Evolutionary conservation across 2,888 invertebrate genomes (phyloP).

Genomic region (Cantharis rustica): DNA sequence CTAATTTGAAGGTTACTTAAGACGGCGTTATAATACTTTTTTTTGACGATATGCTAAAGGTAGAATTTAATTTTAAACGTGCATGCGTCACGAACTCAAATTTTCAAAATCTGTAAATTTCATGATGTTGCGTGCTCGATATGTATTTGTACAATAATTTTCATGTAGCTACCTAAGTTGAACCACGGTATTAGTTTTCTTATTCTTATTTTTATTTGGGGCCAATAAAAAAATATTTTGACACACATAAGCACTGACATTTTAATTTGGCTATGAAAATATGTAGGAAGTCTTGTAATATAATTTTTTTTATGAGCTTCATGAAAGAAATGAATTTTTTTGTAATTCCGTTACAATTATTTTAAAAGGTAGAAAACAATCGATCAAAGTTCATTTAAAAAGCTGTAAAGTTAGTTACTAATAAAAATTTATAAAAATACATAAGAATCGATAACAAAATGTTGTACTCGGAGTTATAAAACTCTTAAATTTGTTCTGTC

Average conservation of each 20-base stretch:
- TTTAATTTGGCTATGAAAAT: neutral
- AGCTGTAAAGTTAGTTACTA: too few species aligned
- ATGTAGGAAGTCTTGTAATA: too few species aligned
- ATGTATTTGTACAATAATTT: slow-evolving; percentile 27
- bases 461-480: neutral
- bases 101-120: slow-evolving; percentile 34
- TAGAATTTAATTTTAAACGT: slow-evolving; percentile 27
- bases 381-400: neutral
- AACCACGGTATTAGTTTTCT: slow-evolving; percentile 8
- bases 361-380: neutral
- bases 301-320: too few species aligned
- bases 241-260: neutral
- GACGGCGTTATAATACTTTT: neutral
- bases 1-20: neutral
- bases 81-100: slow-evolving; percentile 39
- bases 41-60: slow-evolving; percentile 40
- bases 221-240: neutral
- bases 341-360: neutral
- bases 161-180: slow-evolving; percentile 12
- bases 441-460: neutral
- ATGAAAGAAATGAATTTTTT: too few species aligned
- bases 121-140: slow-evolving; percentile 40
- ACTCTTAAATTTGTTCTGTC: neutral
- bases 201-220: neutral
- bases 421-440: too few species aligned